These are phyloP conservation scores for Megalurothrips usitatus DNA, from an alignment of 2,888 invertebrate species.

Conservation along the genomic window DNA sequence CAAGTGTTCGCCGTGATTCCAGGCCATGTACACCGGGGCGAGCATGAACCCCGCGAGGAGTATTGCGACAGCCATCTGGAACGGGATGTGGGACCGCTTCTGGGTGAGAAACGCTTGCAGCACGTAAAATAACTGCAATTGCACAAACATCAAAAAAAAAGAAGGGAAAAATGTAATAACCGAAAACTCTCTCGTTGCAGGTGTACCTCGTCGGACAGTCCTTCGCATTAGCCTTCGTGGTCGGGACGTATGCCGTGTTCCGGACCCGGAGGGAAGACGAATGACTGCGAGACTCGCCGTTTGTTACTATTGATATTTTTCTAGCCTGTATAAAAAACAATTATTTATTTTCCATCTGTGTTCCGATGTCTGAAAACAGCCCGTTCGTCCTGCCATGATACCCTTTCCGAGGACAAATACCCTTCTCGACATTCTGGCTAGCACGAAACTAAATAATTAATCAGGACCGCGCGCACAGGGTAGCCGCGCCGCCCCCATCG, in stretches of 20 bases:
- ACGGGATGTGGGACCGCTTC: conserved; percentile 59
- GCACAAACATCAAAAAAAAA: too few relatives aligned
- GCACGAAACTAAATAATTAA: too few relatives aligned
- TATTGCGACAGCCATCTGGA: conserved; percentile 68
- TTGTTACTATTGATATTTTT: not conserved
- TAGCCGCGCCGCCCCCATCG: too few relatives aligned
- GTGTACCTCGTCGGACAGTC: conserved; percentile 65
- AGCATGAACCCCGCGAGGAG: conserved; percentile 69
- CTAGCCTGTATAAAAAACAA: not conserved
- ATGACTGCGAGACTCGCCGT: not conserved
- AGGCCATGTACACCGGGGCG: conserved; percentile 68
- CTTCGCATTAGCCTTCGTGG: conserved; percentile 46
- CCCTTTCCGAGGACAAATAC: too few relatives aligned
- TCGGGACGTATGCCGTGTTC: conserved; percentile 39
- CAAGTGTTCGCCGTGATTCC: conserved; percentile 40
- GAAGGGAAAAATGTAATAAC: conserved; percentile 19
- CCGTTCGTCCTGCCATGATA: too few relatives aligned
- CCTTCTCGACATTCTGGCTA: too few relatives aligned
- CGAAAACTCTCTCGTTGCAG: conserved; percentile 42
- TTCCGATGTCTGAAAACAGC: too few relatives aligned
- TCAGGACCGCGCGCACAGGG: too few relatives aligned
- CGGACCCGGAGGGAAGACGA: not conserved
- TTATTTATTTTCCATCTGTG: too few relatives aligned
- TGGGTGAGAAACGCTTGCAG: conserved; percentile 54
- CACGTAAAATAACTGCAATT: not conserved